Percentiles rank a stretch among this genome's conserved stretches.
Conservation (phyloP, 2,888 invertebrate species). For the Lochmaea crataegi region DNA sequence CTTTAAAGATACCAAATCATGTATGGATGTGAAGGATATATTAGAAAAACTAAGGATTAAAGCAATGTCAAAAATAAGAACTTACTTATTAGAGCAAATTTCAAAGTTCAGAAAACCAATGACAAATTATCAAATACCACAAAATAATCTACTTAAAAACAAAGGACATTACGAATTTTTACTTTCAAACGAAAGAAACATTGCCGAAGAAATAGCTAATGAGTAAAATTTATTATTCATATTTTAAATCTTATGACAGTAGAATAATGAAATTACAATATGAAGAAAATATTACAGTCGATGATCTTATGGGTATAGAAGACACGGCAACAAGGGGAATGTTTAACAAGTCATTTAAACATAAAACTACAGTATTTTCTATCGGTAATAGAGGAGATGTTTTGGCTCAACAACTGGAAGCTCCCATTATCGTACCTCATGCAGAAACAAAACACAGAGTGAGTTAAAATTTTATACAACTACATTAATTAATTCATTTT, state of each 20-base stretch:
- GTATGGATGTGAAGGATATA: constrained; percentile 93
- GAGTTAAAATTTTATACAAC: constrained; percentile 44
- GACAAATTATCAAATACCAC: constrained; percentile 98
- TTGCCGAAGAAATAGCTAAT: constrained; percentile 94
- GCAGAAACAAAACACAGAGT: constrained; percentile 87
- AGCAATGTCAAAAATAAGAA: constrained; percentile 93
- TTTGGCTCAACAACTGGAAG: constrained; percentile 88
- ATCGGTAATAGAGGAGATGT: constrained; percentile 94
- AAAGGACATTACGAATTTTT: constrained; percentile 99
- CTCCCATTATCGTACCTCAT: constrained; percentile 97
- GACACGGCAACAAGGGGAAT: constrained; percentile 88
- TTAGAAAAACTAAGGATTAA: constrained; percentile 94
- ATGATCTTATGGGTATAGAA: constrained; percentile 96
- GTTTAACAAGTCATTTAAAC: constrained; percentile 85
- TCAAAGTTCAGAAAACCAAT: constrained; percentile 97
- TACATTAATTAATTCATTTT: background rate
- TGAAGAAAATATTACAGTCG: constrained; percentile 94
- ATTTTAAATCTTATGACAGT: constrained; percentile 92
- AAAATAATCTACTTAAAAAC: constrained; percentile 96
- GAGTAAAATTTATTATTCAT: constrained; percentile 97
- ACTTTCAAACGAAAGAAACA: constrained; percentile 91
- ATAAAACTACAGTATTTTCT: constrained; percentile 95
- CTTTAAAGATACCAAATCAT: constrained; percentile 87
- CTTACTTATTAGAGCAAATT: constrained; percentile 94
- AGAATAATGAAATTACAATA: constrained; percentile 92